A percentile compares a stretch with the other conserved stretches of the same genome.
These are phyloP conservation scores for Xyrichtys novacula DNA, from an alignment of 2,797 vertebrate genomes.

Conservation along the genomic window DNA sequence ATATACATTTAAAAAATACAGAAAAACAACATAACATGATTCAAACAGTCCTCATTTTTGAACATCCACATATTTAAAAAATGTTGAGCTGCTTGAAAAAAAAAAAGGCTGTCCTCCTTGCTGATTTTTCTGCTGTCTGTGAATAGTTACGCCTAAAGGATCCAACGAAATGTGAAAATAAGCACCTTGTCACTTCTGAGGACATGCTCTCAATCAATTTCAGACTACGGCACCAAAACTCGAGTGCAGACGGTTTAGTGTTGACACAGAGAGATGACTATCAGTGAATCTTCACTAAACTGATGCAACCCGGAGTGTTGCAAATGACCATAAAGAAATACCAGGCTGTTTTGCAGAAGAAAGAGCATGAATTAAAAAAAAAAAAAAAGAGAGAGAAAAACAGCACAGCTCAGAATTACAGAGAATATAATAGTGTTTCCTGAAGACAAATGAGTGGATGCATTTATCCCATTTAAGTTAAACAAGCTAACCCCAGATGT, in stretches of 20 bases:
- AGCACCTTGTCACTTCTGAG: neutral
- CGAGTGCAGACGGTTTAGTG: neutral
- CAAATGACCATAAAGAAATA: neutral
- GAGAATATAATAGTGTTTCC: neutral
- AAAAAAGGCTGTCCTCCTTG: too few relatives aligned
- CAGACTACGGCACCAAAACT: neutral
- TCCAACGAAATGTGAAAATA: neutral
- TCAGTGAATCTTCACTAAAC: neutral
- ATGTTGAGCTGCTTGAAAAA: neutral
- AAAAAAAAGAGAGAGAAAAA: conserved; percentile 1
- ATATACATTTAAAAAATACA: neutral
- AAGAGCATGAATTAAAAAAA: neutral
- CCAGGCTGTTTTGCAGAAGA: neutral
- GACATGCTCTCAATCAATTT: neutral
- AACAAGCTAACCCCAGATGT: neutral
- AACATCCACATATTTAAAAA: neutral
- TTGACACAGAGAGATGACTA: neutral
- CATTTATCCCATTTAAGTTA: neutral
- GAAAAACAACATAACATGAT: neutral
- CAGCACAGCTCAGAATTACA: neutral
- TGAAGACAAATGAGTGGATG: neutral
- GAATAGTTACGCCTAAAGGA: neutral
- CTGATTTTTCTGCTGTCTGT: neutral
- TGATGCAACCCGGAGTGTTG: neutral
- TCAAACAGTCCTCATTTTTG: neutral